These are phyloP conservation scores for Tetramorium bicarinatum DNA, from an alignment of 2,888 invertebrate genomes.

Conservation along the genomic window DNA sequence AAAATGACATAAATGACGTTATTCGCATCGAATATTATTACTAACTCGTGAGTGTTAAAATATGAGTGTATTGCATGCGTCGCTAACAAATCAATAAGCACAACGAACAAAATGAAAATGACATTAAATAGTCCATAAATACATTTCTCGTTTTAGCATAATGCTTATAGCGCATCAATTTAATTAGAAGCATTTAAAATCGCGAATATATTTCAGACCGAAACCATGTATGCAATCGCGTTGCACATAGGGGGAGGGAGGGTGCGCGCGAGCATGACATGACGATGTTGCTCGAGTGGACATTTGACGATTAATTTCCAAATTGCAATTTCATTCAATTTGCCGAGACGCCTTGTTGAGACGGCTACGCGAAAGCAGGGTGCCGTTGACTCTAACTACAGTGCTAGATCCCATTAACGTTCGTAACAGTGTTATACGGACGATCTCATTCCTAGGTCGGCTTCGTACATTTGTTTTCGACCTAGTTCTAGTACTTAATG, in stretches of 20 bases:
- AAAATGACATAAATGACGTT: constrained; percentile 40
- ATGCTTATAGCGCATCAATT: neutral
- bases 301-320: constrained; percentile 73
- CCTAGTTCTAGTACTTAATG: constrained; percentile 71
- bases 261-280: constrained; percentile 33
- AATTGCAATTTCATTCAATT: constrained; percentile 77
- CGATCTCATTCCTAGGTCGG: constrained; percentile 62
- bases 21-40: constrained; percentile 25
- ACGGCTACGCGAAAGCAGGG: constrained; percentile 63
- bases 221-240: neutral
- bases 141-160: neutral
- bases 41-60: neutral
- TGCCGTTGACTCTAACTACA: constrained; percentile 62
- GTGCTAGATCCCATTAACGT: constrained; percentile 71
- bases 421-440: constrained; percentile 70
- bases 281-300: constrained; percentile 47
- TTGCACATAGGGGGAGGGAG: neutral
- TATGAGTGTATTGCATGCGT: neutral
- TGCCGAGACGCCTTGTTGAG: constrained; percentile 64
- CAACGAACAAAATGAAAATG: constrained; percentile 1
- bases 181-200: constrained; percentile 1
- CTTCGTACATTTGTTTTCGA: constrained; percentile 74
- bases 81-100: constrained; percentile 25
- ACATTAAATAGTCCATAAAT: constrained; percentile 10
- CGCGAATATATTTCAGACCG: neutral